Conservation (phyloP, 2,888 invertebrate species). For the Adelphocoris suturalis region DNA sequence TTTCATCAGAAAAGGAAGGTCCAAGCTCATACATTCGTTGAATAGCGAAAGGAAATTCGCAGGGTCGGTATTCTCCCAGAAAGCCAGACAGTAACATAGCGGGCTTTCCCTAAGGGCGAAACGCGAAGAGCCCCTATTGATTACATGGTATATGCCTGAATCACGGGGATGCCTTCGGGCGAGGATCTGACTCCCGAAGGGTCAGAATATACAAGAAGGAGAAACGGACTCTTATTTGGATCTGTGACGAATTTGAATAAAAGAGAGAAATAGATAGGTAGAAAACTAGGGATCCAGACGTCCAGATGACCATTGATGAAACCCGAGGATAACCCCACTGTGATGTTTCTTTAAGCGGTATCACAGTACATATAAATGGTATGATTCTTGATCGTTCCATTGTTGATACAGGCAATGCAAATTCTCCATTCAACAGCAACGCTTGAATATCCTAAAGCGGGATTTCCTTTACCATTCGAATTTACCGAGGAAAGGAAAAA, state of each 20-base stretch:
- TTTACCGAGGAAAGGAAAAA: too few species aligned
- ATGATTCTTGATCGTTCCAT: too few species aligned
- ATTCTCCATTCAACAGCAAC: too few species aligned
- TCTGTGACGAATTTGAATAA: conserved; percentile 2
- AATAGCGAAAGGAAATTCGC: neutral
- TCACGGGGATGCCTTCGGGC: conserved; percentile 17
- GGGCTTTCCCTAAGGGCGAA: neutral
- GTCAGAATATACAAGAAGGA: conserved; percentile 11
- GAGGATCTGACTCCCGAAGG: neutral
- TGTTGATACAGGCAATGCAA: too few species aligned
- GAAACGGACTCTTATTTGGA: neutral
- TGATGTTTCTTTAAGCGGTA: too few species aligned
- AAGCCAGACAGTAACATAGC: neutral
- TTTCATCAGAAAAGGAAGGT: neutral
- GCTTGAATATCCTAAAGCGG: too few species aligned
- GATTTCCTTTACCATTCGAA: too few species aligned
- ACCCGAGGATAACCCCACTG: too few species aligned
- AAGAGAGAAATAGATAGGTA: too few species aligned
- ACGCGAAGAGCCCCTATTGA: neutral
- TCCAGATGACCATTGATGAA: too few species aligned
- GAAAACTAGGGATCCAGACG: too few species aligned
- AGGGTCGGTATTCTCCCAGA: neutral
- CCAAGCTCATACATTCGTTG: neutral
- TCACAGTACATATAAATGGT: too few species aligned
- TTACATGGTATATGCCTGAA: neutral